Conservation (phyloP, 2,888 invertebrate species). For the Meteorus cinctellus region DNA sequence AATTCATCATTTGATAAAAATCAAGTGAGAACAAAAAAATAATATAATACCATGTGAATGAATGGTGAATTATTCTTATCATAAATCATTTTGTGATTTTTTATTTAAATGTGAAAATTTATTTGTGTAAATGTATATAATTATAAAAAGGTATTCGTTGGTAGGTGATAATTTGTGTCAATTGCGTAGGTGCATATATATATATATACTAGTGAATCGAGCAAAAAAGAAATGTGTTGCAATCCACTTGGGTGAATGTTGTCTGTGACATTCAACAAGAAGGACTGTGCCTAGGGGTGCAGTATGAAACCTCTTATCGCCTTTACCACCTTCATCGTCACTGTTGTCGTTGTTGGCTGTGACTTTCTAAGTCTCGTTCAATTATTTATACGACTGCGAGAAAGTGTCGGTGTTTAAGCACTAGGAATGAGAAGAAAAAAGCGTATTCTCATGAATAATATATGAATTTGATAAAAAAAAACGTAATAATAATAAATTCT, state of each 20-base stretch:
- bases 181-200: background rate
- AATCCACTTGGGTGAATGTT: constrained; percentile 11
- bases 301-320: constrained; percentile 24
- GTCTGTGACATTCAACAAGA: background rate
- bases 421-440: constrained; percentile 3
- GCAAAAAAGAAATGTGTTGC: background rate
- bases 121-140: too few relatives aligned
- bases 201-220: background rate
- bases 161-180: background rate
- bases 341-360: background rate
- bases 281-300: background rate
- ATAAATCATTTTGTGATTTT: background rate
- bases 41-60: too few relatives aligned
- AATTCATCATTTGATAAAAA: too few relatives aligned
- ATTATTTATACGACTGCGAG: constrained; percentile 24
- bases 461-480: background rate
- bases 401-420: constrained; percentile 18
- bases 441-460: background rate
- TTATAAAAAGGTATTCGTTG: too few relatives aligned
- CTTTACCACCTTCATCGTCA: background rate
- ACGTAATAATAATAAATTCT: background rate
- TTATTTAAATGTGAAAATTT: background rate
- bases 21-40: too few relatives aligned
- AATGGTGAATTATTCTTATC: background rate
- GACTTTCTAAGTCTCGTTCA: constrained; percentile 27